Conservation (phyloP, 2,888 invertebrate genomes). For the Ornithoptera priamus region DNA sequence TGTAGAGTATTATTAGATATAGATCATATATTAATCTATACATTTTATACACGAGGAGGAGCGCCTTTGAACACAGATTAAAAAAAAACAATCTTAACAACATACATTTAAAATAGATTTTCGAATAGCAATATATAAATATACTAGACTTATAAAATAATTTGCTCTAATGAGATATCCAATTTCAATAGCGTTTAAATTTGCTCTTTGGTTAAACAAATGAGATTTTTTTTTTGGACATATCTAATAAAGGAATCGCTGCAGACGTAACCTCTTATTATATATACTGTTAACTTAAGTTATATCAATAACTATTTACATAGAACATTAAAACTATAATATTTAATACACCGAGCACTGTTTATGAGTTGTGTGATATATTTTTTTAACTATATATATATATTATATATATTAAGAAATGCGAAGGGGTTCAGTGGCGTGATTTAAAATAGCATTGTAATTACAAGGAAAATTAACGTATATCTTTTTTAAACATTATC, state of each 20-base stretch:
- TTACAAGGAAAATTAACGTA: neutral
- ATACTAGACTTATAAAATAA: constrained; percentile 8
- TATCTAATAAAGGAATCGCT: constrained; percentile 31
- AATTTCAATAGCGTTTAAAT: constrained; percentile 43
- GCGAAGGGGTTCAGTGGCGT: neutral
- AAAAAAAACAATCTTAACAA: constrained; percentile 2
- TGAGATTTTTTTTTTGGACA: constrained; percentile 38
- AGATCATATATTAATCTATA: neutral
- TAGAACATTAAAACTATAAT: constrained; percentile 14
- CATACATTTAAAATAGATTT: neutral
- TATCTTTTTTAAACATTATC: neutral
- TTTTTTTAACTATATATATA: neutral
- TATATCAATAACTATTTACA: constrained; percentile 25
- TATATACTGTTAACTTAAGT: constrained; percentile 9
- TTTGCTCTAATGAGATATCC: constrained; percentile 33
- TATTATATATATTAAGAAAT: neutral
- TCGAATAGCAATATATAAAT: constrained; percentile 12
- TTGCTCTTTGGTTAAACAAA: constrained; percentile 60
- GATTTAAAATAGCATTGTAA: neutral
- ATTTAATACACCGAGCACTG: constrained; percentile 11
- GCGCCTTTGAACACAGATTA: neutral
- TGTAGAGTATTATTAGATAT: neutral
- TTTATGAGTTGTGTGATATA: constrained; percentile 7
- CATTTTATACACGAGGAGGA: neutral
- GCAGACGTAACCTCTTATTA: constrained; percentile 1